phyloP scores from a whole-genome alignment of 2,797 vertebrate genomes.

The Malurus splendens region DNA sequence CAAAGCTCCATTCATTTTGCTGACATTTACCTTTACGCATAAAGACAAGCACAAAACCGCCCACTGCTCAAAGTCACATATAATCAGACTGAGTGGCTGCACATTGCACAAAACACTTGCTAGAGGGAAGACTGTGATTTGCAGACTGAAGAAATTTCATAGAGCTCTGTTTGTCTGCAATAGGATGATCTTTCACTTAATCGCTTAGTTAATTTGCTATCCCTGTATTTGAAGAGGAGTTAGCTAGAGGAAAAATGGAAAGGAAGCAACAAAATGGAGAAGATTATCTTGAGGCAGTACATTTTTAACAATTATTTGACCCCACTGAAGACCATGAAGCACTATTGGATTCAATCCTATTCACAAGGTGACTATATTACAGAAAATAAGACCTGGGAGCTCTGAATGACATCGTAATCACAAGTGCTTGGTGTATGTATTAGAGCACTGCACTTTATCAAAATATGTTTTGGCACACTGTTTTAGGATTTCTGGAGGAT shows the following conservation, averaged over 20 bases:
- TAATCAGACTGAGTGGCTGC: constrained; percentile 37
- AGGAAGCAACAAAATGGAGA: not conserved
- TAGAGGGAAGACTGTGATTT: constrained; percentile 24
- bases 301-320: not conserved
- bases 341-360: not conserved
- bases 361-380: not conserved
- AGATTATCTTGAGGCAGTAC: not conserved
- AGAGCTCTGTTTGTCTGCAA: not conserved
- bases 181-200: not conserved
- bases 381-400: not conserved
- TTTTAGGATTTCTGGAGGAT: not conserved
- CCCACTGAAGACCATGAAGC: not conserved
- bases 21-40: constrained; percentile 25
- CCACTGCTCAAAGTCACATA: constrained; percentile 50
- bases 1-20: constrained; percentile 16
- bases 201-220: not conserved
- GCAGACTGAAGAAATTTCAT: not conserved
- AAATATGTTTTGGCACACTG: not conserved
- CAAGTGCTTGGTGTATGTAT: not conserved
- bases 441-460: not conserved
- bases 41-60: constrained; percentile 31
- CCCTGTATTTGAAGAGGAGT: not conserved
- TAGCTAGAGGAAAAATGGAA: constrained; percentile 2
- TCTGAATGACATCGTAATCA: not conserved
- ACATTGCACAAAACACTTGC: constrained; percentile 3